A percentile compares a stretch with the other conserved stretches of the same genome.
phyloP scores from a whole-genome alignment of 2,113 vertebrate genomes.

The Anhinga anhinga region DNA sequence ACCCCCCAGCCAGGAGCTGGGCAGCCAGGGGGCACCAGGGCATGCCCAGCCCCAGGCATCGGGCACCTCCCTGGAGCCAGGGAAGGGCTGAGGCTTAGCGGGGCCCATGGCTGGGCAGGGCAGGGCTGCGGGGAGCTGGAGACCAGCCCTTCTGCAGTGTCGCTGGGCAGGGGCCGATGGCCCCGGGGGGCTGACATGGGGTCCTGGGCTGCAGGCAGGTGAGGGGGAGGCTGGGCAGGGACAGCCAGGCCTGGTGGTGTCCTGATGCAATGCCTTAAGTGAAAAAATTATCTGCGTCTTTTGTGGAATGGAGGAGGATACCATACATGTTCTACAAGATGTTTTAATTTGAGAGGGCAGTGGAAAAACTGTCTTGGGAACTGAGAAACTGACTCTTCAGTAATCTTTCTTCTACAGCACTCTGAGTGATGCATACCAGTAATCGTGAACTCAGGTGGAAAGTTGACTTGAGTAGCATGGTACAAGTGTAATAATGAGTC shows the following conservation, averaged over 20 bases:
- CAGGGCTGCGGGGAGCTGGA: not conserved
- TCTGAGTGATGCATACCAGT: not conserved
- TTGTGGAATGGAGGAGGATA: not conserved
- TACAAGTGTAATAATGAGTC: not conserved
- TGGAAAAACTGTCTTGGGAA: not conserved
- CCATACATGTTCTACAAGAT: not conserved
- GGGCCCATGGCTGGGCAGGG: too few species aligned
- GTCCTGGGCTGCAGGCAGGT: not conserved
- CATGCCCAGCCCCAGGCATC: not conserved
- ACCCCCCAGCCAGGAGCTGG: not conserved
- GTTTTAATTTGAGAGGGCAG: not conserved
- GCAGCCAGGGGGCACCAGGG: accelerated
- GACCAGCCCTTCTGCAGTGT: not conserved
- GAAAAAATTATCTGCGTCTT: not conserved
- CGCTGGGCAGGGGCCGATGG: not conserved
- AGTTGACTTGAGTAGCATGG: not conserved
- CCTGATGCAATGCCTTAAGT: accelerated
- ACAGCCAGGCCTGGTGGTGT: not conserved
- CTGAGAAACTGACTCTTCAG: not conserved
- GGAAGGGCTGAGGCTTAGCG: accelerated
- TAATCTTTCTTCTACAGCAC: not conserved
- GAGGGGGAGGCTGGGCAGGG: not conserved
- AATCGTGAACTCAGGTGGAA: slow-evolving; percentile 40
- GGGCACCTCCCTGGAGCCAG: not conserved
- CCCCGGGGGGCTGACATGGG: too few species aligned